A percentile compares a stretch with the other conserved stretches of the same genome.
Evolutionary conservation across 2,888 invertebrate genomes (phyloP).

Genomic region (Adelognathus sp.): DNA sequence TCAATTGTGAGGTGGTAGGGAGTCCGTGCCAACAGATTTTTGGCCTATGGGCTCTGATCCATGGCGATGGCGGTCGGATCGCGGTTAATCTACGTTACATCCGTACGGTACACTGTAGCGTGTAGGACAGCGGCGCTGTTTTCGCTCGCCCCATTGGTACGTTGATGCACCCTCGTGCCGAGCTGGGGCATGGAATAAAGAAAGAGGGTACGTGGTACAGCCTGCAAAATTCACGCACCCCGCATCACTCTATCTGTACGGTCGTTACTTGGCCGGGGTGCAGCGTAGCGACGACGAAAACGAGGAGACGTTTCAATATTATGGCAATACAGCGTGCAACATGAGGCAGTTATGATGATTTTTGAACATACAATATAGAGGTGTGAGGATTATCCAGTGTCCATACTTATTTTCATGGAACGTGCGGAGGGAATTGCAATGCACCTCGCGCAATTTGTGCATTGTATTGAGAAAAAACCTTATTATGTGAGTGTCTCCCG

Average conservation of each 20-base stretch:
- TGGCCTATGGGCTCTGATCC: slow-evolving; percentile 65
- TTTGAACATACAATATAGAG: neutral
- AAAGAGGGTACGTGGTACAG: neutral
- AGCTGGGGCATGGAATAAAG: neutral
- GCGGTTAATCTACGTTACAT: slow-evolving; percentile 62
- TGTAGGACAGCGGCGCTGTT: neutral
- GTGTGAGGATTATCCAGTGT: neutral
- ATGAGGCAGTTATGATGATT: neutral
- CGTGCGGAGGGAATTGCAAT: too few species aligned
- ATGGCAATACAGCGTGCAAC: slow-evolving; percentile 12
- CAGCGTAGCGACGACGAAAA: slow-evolving; percentile 22
- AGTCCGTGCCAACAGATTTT: slow-evolving; percentile 53
- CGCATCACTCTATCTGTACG: neutral
- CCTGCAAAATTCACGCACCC: neutral
- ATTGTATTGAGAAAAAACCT: too few species aligned
- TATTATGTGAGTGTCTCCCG: too few species aligned
- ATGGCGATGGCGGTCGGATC: slow-evolving; percentile 70
- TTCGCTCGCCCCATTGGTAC: slow-evolving; percentile 8
- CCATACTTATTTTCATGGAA: too few species aligned
- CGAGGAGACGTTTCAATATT: slow-evolving; percentile 32
- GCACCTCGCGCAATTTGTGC: too few species aligned
- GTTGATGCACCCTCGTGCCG: neutral
- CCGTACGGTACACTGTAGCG: slow-evolving; percentile 5
- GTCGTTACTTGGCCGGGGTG: slow-evolving; percentile 15
- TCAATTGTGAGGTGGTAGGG: slow-evolving; percentile 47